Percentiles rank a stretch among this genome's conserved stretches.
These are phyloP conservation scores for Takifugu ocellatus DNA, from an alignment of 2,797 vertebrate species.

Conservation along the genomic window DNA sequence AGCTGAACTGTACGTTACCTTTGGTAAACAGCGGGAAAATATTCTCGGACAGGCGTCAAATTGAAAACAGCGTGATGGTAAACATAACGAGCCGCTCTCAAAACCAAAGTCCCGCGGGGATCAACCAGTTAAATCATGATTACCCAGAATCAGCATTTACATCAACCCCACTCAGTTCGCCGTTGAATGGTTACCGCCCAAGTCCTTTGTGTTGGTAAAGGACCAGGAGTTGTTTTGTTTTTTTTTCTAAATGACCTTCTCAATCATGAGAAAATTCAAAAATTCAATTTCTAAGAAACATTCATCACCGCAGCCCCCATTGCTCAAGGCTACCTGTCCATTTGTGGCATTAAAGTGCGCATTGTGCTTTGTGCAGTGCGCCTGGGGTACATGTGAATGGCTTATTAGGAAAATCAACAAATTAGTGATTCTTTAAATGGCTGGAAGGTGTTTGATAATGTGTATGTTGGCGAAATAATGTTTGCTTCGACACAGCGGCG, in stretches of 20 bases:
- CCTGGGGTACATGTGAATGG: conserved; percentile 29
- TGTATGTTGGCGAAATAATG: conserved; percentile 19
- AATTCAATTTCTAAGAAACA: conserved; percentile 55
- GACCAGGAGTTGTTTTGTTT: conserved; percentile 53
- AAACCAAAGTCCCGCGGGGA: conserved; percentile 53
- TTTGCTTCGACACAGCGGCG: conserved; percentile 12
- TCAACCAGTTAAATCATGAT: conserved; percentile 46
- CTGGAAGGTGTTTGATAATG: conserved; percentile 18
- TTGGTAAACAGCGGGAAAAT: conserved; percentile 61
- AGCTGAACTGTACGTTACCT: conserved; percentile 72
- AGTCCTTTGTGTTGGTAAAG: conserved; percentile 53
- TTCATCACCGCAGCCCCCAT: conserved; percentile 52
- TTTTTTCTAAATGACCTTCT: conserved; percentile 61
- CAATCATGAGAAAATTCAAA: conserved; percentile 59
- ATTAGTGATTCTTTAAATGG: conserved; percentile 41
- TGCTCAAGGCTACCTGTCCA: conserved; percentile 42
- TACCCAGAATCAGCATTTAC: conserved; percentile 48
- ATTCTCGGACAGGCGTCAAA: conserved; percentile 54
- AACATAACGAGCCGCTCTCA: conserved; percentile 53
- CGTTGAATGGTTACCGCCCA: conserved; percentile 40
- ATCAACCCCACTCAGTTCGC: conserved; percentile 43
- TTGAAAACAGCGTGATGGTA: conserved; percentile 47
- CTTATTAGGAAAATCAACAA: conserved; percentile 42
- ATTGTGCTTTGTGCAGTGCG: conserved; percentile 3
- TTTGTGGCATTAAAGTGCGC: conserved; percentile 10